These are phyloP conservation scores for Oxycera nigricornis DNA, from an alignment of 2,888 invertebrate genomes.

Conservation along the genomic window DNA sequence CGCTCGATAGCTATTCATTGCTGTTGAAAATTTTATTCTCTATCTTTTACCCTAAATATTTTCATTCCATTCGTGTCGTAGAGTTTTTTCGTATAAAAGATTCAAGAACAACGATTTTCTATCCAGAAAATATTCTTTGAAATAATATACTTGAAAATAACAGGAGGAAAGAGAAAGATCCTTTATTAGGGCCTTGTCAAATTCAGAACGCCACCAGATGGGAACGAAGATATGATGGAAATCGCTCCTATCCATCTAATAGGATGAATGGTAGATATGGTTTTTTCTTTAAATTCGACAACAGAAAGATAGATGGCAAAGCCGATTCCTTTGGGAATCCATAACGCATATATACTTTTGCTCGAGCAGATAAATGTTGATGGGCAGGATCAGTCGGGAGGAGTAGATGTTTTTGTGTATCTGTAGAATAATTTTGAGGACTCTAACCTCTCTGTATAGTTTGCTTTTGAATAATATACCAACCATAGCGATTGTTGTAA, in stretches of 20 bases:
- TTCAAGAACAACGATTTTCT: not conserved
- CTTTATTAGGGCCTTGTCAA: not conserved
- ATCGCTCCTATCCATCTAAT: not conserved
- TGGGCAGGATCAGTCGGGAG: not conserved
- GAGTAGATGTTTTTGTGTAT: not conserved
- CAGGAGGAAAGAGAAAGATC: not conserved
- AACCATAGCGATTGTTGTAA: not conserved
- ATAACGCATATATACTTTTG: not conserved
- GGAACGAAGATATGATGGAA: conserved; percentile 5
- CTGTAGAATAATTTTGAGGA: not conserved
- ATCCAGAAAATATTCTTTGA: not conserved
- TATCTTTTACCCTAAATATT: not conserved
- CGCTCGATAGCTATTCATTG: not conserved
- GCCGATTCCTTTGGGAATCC: not conserved
- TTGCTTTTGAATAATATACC: not conserved
- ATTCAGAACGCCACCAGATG: conserved; percentile 12
- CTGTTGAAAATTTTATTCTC: not conserved
- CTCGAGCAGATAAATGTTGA: not conserved
- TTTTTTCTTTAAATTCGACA: not conserved
- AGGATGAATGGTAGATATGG: not conserved
- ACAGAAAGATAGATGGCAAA: not conserved
- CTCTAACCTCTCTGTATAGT: not conserved
- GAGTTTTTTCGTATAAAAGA: not conserved
- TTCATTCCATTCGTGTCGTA: not conserved
- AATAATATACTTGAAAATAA: not conserved